A percentile compares a stretch with the other conserved stretches of the same genome.
Evolutionary conservation across 1,140 invertebrate species (phyloP).

Genomic region (Trypoxylus dichotomus): DNA sequence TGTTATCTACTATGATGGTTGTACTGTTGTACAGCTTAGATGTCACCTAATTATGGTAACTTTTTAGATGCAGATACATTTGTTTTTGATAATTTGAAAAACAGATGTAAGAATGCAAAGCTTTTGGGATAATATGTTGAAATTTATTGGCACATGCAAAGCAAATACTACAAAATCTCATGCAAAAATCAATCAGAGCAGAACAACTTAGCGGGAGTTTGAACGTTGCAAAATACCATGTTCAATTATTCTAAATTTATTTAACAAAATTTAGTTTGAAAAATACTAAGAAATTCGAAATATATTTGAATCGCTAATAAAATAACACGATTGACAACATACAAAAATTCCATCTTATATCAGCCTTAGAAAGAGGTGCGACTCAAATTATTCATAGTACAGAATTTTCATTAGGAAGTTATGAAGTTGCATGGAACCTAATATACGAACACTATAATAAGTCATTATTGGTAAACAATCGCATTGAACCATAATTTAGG

Average conservation of each 20-base stretch:
- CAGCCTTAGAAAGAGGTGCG: slow-evolving; percentile 26
- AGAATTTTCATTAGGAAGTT: slow-evolving; percentile 35
- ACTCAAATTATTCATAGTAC: slow-evolving; percentile 29
- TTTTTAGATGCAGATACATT: no score
- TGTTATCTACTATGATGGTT: no score
- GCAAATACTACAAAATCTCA: no score
- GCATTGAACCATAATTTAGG: slow-evolving; percentile 42
- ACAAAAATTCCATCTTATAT: slow-evolving; percentile 34
- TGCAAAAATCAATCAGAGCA: no score
- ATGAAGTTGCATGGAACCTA: slow-evolving; percentile 34
- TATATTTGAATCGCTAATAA: slow-evolving; percentile 35
- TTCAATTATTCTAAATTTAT: neutral
- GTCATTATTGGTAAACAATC: slow-evolving; percentile 43
- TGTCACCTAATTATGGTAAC: no score
- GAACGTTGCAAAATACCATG: no score
- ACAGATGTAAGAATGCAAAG: no score
- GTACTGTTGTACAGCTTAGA: no score
- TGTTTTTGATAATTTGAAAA: no score
- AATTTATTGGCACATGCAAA: no score
- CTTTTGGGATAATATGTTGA: no score
- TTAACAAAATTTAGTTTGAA: neutral
- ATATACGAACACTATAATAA: slow-evolving; percentile 38
- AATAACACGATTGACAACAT: slow-evolving; percentile 30
- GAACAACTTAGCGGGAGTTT: no score
- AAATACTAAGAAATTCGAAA: slow-evolving; percentile 36